A percentile compares a stretch with the other conserved stretches of the same genome.
Conservation (phyloP, 2,113 vertebrate species). For the Ochotona princeps region DNA sequence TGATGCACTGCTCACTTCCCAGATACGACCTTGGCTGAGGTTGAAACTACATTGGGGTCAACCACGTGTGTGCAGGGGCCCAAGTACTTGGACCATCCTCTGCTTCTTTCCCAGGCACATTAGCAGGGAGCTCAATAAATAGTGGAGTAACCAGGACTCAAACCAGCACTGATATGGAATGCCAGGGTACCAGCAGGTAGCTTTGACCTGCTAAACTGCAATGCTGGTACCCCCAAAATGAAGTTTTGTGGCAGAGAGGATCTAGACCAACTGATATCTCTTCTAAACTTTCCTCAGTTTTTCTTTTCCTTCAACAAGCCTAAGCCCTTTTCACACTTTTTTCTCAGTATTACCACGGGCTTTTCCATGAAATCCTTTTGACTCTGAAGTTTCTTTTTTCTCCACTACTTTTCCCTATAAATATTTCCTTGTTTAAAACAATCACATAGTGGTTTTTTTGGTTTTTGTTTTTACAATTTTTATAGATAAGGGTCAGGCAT, state of each 20-base stretch:
- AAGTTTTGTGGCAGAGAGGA: not conserved
- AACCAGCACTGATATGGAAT: no score
- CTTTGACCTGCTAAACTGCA: no score
- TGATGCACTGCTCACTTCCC: no score
- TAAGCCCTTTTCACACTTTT: not conserved
- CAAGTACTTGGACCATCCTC: no score
- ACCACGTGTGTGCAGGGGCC: no score
- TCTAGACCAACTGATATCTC: not conserved
- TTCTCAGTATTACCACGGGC: not conserved
- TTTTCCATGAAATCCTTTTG: conserved; percentile 24
- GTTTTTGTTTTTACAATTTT: not conserved
- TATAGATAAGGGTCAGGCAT: not conserved
- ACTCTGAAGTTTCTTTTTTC: not conserved
- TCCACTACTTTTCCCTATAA: not conserved
- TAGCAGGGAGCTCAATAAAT: no score
- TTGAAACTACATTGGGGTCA: no score
- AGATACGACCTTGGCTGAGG: no score
- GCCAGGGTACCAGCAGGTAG: no score
- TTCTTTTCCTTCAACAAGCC: not conserved
- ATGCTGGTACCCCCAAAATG: no score
- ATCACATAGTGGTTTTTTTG: not conserved
- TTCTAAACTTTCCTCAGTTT: not conserved
- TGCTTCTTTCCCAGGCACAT: no score
- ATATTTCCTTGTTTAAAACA: conserved; percentile 32
- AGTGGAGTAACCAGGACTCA: no score